Evolutionary conservation across 2,113 vertebrate genomes (phyloP), one percentile per base, ranked within the genome.

Genomic region (Rhizomys pruinosus): DNA sequence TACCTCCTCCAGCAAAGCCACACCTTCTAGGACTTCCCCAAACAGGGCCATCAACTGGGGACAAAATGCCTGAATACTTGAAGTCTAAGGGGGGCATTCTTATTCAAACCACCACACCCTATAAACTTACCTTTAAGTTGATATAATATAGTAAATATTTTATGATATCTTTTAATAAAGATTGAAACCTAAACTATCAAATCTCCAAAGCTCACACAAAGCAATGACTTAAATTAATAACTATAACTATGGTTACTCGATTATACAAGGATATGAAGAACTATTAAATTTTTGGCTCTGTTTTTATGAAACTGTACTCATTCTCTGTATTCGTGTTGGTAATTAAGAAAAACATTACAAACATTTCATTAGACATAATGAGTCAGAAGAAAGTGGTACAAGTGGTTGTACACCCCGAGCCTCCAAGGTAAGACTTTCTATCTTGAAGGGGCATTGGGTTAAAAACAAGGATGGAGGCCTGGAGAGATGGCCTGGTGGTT

Each of bases 171-270:
- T 85, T 79, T 59, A 74, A 16, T 44, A 64, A 66, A 64, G 34
- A 85, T 37, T 11, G 9, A 84, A 34, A 2, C 6, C 16, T 63
- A 61, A 90, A 7, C 15, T 74, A 25, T 44, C 66, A 90, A 80
- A 81, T 76, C 17, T 77, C 34, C 81, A 95, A 91, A 87, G 27
- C 44, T 59, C 42, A 76, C 47, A 64, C 29, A 79, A 91, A 89
- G 4, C 63, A 89, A 79, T 87, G 22, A 55, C 69, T 32, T 42
- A 52, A 66, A 89, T 80, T 27, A 84, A 42, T 55, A 19, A 92
- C 92, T 74, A 44, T 63, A 87, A 94, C 61, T 74, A 29, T 23
- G 66, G 32, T 57, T 4, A 66, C 27, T 92, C 81, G 3, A 3
- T 82, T 86, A 59, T 63, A 78, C 39, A 39, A 27, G 34, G 47